Conservation (phyloP, 2,113 vertebrate genomes). For the Nymphicus hollandicus region DNA sequence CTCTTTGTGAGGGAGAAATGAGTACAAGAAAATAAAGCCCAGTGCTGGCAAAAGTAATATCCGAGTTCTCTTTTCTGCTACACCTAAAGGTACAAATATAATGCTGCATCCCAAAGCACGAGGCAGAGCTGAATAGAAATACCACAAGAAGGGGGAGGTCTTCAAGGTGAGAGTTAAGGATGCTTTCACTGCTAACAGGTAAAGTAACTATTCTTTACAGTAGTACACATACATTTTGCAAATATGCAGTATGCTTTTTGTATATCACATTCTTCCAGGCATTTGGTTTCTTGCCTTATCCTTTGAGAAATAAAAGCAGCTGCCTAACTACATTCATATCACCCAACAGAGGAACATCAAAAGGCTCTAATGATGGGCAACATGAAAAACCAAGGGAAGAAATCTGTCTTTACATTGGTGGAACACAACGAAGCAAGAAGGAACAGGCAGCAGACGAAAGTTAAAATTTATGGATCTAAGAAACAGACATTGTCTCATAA, state of each 20-base stretch:
- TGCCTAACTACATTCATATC: not conserved
- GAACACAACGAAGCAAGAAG: not conserved
- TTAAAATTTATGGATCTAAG: not conserved
- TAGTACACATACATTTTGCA: not conserved
- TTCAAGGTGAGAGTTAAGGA: slow-evolving; percentile 82
- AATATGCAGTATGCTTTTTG: not conserved
- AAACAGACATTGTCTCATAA: not conserved
- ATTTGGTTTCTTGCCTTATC: not conserved
- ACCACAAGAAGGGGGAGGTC: slow-evolving; percentile 93
- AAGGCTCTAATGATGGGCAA: not conserved
- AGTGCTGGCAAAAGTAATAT: slow-evolving; percentile 76
- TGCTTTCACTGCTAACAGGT: not conserved
- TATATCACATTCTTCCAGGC: not conserved
- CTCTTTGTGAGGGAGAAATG: slow-evolving; percentile 93
- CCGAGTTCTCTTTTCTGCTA: slow-evolving; percentile 79
- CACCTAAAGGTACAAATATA: slow-evolving; percentile 85
- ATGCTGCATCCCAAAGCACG: slow-evolving; percentile 87
- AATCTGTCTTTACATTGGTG: not conserved
- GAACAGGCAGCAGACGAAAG: not conserved
- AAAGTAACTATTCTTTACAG: not conserved
- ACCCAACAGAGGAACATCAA: not conserved
- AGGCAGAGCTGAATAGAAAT: slow-evolving; percentile 93
- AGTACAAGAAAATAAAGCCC: slow-evolving; percentile 90
- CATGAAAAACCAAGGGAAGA: not conserved
- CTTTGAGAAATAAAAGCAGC: not conserved